Conservation (phyloP, 2,113 vertebrate genomes). For the Galemys pyrenaicus region DNA sequence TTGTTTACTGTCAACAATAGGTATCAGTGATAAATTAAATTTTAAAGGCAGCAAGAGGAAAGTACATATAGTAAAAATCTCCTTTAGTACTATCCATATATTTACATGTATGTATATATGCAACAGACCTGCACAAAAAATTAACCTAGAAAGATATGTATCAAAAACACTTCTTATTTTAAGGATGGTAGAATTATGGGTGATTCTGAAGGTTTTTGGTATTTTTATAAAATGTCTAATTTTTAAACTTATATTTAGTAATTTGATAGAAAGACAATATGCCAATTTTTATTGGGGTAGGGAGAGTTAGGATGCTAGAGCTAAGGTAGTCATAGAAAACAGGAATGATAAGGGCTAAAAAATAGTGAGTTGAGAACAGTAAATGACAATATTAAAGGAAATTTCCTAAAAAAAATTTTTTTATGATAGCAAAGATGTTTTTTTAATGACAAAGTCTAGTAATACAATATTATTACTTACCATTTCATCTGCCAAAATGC, state of each 20-base stretch:
- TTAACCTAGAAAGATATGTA: background rate
- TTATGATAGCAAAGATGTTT: background rate
- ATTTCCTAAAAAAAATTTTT: background rate
- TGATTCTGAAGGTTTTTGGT: background rate
- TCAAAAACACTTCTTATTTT: background rate
- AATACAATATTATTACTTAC: constrained; percentile 86
- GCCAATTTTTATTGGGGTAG: background rate
- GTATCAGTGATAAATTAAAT: background rate
- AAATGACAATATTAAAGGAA: background rate
- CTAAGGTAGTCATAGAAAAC: background rate
- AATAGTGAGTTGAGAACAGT: background rate
- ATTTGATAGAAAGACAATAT: constrained; percentile 9
- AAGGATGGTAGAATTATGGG: background rate
- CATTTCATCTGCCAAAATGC: constrained; percentile 99
- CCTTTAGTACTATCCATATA: background rate
- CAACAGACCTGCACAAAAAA: background rate
- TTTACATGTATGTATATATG: background rate
- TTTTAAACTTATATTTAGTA: background rate
- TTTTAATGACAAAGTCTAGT: background rate
- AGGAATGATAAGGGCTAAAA: background rate
- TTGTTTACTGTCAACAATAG: background rate
- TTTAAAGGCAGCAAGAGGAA: constrained; percentile 6
- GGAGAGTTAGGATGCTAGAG: background rate
- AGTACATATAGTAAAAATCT: background rate
- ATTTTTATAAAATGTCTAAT: background rate